Evolutionary conservation across 2,113 vertebrate genomes (phyloP).

Genomic region (Pogonocichla stellata): DNA sequence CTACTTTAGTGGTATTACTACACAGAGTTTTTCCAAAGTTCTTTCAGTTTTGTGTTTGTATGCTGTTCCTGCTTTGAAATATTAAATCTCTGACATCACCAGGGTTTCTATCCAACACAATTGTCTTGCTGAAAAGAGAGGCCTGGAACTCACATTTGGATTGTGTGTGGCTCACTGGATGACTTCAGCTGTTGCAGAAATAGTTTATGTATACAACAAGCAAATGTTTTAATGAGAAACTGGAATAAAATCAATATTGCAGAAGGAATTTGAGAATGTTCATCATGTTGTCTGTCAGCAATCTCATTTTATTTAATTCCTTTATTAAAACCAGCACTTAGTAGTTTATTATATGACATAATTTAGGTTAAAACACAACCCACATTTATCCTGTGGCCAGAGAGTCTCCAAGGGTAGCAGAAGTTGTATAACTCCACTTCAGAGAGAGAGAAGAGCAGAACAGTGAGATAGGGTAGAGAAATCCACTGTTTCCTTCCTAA

Average conservation of each 20-base stretch:
- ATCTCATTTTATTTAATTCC: not conserved
- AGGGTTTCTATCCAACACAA: not conserved
- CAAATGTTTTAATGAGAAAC: not conserved
- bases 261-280: conserved; percentile 32
- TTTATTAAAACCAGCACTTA: conserved; percentile 42
- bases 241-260: conserved; percentile 14
- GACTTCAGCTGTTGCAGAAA: not conserved
- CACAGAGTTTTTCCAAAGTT: not conserved
- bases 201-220: conserved; percentile 13
- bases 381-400: not conserved
- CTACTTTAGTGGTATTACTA: not conserved
- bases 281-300: conserved; percentile 34
- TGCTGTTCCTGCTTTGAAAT: not conserved
- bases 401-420: not conserved
- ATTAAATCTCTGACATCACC: conserved; percentile 18
- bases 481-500: not conserved
- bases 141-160: conserved; percentile 1
- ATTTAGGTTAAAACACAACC: conserved; percentile 12
- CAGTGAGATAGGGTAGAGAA: not conserved
- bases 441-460: not conserved
- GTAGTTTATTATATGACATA: conserved; percentile 1
- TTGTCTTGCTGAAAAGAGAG: conserved; percentile 2
- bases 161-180: not conserved
- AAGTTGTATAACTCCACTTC: not conserved
- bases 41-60: not conserved